Conservation (phyloP, 92 coral and sea anemone species). For the Parazoanthus darwini region DNA sequence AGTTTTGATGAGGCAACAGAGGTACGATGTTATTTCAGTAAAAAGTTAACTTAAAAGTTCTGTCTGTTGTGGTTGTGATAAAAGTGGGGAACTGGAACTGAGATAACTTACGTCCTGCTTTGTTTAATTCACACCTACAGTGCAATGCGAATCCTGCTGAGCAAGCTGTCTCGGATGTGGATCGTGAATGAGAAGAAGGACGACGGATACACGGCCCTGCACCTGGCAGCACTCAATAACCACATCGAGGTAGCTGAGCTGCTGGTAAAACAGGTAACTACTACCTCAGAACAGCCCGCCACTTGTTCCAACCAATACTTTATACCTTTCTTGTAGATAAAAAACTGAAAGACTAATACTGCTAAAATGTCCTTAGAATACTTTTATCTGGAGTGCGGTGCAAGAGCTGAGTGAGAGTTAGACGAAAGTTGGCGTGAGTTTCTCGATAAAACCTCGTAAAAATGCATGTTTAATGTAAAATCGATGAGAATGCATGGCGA, state of each 20-base stretch:
- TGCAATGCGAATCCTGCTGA: slow-evolving; percentile 93
- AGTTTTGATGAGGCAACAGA: too few species aligned
- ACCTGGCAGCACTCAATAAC: slow-evolving; percentile 90
- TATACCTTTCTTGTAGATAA: neutral
- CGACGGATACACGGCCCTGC: slow-evolving; percentile 93
- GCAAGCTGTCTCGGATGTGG: slow-evolving; percentile 93
- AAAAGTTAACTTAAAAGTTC: too few species aligned
- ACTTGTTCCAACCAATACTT: neutral
- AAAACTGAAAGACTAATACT: too few species aligned
- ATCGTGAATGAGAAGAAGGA: slow-evolving; percentile 97
- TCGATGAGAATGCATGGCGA: too few species aligned
- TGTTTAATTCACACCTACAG: slow-evolving; percentile 37
- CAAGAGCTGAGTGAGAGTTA: too few species aligned
- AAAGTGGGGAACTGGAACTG: neutral
- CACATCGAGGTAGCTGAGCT: slow-evolving; percentile 98
- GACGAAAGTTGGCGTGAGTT: too few species aligned
- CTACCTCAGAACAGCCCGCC: neutral
- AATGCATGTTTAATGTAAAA: too few species aligned
- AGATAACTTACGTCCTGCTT: neutral
- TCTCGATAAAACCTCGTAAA: too few species aligned
- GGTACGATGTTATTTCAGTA: too few species aligned
- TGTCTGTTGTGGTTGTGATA: too few species aligned
- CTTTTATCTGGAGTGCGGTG: too few species aligned
- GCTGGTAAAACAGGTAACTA: slow-evolving; percentile 86
- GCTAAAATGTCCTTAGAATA: too few species aligned